Base-by-base conservation (phyloP, 23 tunicate species). In the Ascidia mentula region DNA sequence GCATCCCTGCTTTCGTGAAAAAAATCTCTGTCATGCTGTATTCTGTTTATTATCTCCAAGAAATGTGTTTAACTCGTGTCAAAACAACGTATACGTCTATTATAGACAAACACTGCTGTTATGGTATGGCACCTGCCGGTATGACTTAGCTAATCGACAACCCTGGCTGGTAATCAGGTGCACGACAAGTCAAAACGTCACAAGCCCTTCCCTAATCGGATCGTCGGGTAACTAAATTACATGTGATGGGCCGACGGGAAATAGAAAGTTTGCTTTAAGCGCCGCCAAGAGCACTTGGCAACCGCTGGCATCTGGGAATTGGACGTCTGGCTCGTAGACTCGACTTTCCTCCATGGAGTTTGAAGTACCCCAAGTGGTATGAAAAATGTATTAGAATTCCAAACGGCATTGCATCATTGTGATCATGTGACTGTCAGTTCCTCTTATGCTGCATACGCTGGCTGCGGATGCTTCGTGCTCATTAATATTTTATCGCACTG, bases 401-500 rank as follows among this genome's bases (percentile, higher is more conserved):
- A 53, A 5, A 53, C 7, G 13, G 24, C 65, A 6, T 26, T 20
- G 13, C 7, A 9, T 28, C 13, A 53, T 1, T 6, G 12, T 9
- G 22, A 9, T 28, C 65, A 53, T n/a, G n/a, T n/a, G n/a, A n/a
- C n/a, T n/a, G n/a, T n/a, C n/a, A n/a, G n/a, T n/a, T n/a, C n/a
- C n/a, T n/a, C n/a, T n/a, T n/a, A n/a, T n/a, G n/a, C n/a, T n/a
- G 65, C 65, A 53, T 9, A n/a, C n/a, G n/a, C 13, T 20, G 7
- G 12, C 65, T 5, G 13, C 65, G 65, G 65, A 53, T 53, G 65
- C 24, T 20, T 20, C 65, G 24, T 53, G 65, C 65, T 53, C 65
- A 53, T 53, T 53, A 53, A 53, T 53, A 20, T 53, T 53, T 53
- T 53, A 53, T 53, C 22, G 65, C 65, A 53, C 65, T 3, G 65